Evolutionary conservation across 2,113 vertebrate species (phyloP).

Genomic region (Corythornis madagascariensis): DNA sequence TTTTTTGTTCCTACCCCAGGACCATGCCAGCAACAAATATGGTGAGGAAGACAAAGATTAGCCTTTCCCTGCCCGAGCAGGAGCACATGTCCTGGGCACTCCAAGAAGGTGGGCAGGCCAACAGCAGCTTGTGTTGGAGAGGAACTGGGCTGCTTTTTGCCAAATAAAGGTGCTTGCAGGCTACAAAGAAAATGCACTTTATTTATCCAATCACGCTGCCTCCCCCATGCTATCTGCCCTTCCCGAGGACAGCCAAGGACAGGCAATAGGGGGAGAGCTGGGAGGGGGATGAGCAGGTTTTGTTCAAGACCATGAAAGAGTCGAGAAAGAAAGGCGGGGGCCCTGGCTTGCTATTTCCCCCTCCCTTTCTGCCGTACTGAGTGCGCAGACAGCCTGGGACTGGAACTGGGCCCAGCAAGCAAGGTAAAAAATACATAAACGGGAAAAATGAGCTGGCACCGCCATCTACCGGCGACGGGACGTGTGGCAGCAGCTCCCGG

Average conservation of each 20-base stretch:
- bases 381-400: background rate
- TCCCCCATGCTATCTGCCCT: background rate
- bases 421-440: background rate
- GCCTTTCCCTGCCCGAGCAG: fast-evolving
- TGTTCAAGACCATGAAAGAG: background rate
- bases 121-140: fast-evolving
- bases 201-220: background rate
- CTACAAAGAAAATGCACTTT: background rate
- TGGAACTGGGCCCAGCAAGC: background rate
- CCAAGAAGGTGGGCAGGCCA: background rate
- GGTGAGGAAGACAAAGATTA: slow-evolving; percentile 40
- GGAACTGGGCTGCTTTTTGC: background rate
- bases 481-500: background rate
- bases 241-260: background rate
- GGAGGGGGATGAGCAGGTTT: background rate
- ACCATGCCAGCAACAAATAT: background rate
- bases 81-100: fast-evolving
- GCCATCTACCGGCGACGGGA: slow-evolving; percentile 50
- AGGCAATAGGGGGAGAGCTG: background rate
- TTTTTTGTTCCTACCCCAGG: background rate
- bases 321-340: background rate
- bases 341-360: background rate
- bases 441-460: slow-evolving; percentile 41
- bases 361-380: too few relatives aligned
- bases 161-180: slow-evolving; percentile 27